Percentiles rank a stretch among this genome's conserved stretches.
These are phyloP conservation scores for Pedicia rivosa DNA, from an alignment of 2,888 invertebrate genomes.

Conservation along the genomic window DNA sequence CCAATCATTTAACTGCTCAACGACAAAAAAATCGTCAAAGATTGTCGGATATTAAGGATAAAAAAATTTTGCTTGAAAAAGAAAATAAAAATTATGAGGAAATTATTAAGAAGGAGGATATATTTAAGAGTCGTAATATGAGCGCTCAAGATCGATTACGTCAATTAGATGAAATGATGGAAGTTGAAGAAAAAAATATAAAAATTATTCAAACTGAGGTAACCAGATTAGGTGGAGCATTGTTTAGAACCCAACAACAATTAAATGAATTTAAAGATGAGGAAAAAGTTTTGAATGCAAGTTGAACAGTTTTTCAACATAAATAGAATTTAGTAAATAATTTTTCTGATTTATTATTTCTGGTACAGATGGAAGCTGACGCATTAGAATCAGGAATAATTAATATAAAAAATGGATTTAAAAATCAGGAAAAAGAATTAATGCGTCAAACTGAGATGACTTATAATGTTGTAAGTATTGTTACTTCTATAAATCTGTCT, in stretches of 20 bases:
- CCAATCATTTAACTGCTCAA: slow-evolving; percentile 21
- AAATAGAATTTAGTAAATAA: neutral
- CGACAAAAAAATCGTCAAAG: slow-evolving; percentile 23
- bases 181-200: slow-evolving; percentile 21
- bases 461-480: slow-evolving; percentile 39
- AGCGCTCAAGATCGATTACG: slow-evolving; percentile 24
- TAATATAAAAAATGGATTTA: slow-evolving; percentile 16
- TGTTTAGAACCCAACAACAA: slow-evolving; percentile 24
- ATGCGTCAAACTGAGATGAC: slow-evolving; percentile 40
- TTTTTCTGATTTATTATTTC: slow-evolving; percentile 1
- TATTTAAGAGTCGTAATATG: slow-evolving; percentile 20
- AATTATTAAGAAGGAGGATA: slow-evolving; percentile 13
- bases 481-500: neutral
- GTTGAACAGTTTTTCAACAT: neutral
- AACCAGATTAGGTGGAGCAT: slow-evolving; percentile 20
- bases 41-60: slow-evolving; percentile 14
- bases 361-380: slow-evolving; percentile 17
- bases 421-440: slow-evolving; percentile 30
- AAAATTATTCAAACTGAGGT: slow-evolving; percentile 20
- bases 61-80: slow-evolving; percentile 16
- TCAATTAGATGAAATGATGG: slow-evolving; percentile 26
- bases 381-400: slow-evolving; percentile 17
- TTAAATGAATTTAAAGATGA: slow-evolving; percentile 20
- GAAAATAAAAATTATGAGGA: slow-evolving; percentile 16
- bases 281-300: slow-evolving; percentile 16